Conservation (phyloP, 2,888 invertebrate species). For the Eupelmus urozonus region DNA sequence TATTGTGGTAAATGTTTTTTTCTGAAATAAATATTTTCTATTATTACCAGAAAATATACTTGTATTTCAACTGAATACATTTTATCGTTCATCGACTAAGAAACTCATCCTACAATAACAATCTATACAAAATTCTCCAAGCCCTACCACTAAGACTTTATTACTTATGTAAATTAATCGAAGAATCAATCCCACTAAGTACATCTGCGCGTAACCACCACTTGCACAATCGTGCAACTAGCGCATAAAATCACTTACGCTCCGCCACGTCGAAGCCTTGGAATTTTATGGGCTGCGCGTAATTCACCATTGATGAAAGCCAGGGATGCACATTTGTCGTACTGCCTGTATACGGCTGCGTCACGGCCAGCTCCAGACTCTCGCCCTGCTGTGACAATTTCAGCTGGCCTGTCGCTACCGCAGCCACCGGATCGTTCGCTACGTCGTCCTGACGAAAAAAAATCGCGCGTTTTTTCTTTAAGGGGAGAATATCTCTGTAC, state of each 20-base stretch:
- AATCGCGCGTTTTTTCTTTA: not conserved
- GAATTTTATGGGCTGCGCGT: slow-evolving; percentile 99
- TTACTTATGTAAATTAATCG: slow-evolving; percentile 3
- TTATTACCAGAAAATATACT: too few species aligned
- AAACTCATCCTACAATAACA: too few species aligned
- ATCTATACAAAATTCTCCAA: too few species aligned
- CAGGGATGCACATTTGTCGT: slow-evolving; percentile 99
- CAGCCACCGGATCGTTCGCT: slow-evolving; percentile 74
- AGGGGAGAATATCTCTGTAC: not conserved
- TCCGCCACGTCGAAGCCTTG: slow-evolving; percentile 98
- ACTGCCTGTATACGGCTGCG: slow-evolving; percentile 94
- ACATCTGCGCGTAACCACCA: not conserved
- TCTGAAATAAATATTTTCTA: slow-evolving; percentile 80
- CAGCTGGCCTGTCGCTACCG: slow-evolving; percentile 71
- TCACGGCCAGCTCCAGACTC: slow-evolving; percentile 79
- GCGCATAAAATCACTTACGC: slow-evolving; percentile 83
- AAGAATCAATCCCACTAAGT: not conserved
- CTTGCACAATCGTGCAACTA: not conserved
- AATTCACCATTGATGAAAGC: slow-evolving; percentile 99
- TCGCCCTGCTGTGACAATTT: slow-evolving; percentile 76
- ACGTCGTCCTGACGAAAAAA: slow-evolving; percentile 61
- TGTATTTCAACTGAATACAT: too few species aligned
- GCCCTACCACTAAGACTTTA: too few species aligned
- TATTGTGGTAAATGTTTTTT: slow-evolving; percentile 96
- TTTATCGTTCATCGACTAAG: too few species aligned